Base-by-base conservation (phyloP, 2,888 invertebrate species). In the Sphaerophoria taeniata region DNA sequence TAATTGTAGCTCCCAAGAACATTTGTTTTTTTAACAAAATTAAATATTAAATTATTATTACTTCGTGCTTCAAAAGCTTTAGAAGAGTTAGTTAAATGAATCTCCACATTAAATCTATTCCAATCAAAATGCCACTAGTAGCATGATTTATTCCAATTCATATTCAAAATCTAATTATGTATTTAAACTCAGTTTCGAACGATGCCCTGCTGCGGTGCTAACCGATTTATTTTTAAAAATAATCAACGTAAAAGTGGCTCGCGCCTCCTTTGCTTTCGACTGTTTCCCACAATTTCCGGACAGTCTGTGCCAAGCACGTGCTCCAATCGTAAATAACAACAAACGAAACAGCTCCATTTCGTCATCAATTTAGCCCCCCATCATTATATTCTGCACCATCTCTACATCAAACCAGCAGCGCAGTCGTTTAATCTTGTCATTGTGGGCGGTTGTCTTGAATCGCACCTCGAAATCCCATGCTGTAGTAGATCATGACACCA, bases 161-260 rank as follows among this genome's bases (percentile, higher is more conserved):
- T 7, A 12, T 33, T 24, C 24, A 33, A 47, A 47, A 24, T 24
- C 24, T 24, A 24, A 2, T 24, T 24, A 24, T 4, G 11, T 24
- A 6, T 47, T 53, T 49, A 74, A 49, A 5, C 1, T 16, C 16
- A 58, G 7, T 9, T 4, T 12, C 43, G 11, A 14, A 14, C 9
- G 31, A 70, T 70, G 73, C 45, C 16, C 36, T 24, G 12, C 33
- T 34, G 53, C 12, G 14, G 43, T 67, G 69, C 72, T 69, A 76
- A 80, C 36, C 76, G 58, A 85, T 81, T 81, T 81, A 85, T 85
- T 85, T 77, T 65, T 63, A 53, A 76, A 24, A 67, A 47, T 45
- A 47, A 69, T 39, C 60, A 34, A 6, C 56, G 16, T 65, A 7
- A 39, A 56, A 61, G 24, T 33, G 56, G n/a, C 39, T 11, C 33